These are phyloP conservation scores for Strigamia crassipes DNA, from an alignment of 2,888 invertebrate genomes.

Conservation along the genomic window DNA sequence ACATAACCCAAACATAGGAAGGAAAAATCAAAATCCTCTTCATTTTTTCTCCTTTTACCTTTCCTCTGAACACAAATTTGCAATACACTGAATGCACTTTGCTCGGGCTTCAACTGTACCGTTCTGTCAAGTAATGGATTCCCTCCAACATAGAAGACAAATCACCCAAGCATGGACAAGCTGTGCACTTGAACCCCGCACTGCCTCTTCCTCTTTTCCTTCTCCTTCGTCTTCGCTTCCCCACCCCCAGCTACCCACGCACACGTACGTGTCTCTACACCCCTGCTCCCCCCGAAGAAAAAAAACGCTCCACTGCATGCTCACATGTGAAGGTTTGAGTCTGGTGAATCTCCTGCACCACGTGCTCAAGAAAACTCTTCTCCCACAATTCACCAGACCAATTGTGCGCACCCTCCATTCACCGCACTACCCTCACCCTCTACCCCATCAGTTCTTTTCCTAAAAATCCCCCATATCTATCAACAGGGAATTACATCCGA, in stretches of 20 bases:
- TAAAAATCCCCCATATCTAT: constrained; percentile 40
- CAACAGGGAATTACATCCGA: constrained; percentile 38
- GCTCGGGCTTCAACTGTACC: constrained; percentile 26
- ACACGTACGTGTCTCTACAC: background rate
- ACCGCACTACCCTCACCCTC: background rate
- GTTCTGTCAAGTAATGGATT: constrained; percentile 40
- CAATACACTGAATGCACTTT: constrained; percentile 42
- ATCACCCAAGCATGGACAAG: constrained; percentile 42
- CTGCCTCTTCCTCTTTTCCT: constrained; percentile 3
- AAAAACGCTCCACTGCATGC: constrained; percentile 39
- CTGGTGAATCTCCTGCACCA: constrained; percentile 38
- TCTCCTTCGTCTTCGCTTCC: background rate
- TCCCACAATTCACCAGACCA: constrained; percentile 33
- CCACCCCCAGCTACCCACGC: background rate
- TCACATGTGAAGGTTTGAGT: constrained; percentile 42
- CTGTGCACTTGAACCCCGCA: constrained; percentile 21
- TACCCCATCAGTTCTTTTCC: constrained; percentile 26
- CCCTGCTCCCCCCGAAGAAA: background rate
- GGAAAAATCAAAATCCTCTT: background rate
- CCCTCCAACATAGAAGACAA: constrained; percentile 38
- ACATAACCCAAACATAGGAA: background rate
- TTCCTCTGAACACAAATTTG: constrained; percentile 33
- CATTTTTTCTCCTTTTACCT: constrained; percentile 18
- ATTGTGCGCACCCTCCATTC: constrained; percentile 11
- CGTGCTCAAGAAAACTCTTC: constrained; percentile 10